These are phyloP conservation scores for Tetranychus urticae DNA, from an alignment of 1,140 invertebrate genomes.

Conservation along the genomic window DNA sequence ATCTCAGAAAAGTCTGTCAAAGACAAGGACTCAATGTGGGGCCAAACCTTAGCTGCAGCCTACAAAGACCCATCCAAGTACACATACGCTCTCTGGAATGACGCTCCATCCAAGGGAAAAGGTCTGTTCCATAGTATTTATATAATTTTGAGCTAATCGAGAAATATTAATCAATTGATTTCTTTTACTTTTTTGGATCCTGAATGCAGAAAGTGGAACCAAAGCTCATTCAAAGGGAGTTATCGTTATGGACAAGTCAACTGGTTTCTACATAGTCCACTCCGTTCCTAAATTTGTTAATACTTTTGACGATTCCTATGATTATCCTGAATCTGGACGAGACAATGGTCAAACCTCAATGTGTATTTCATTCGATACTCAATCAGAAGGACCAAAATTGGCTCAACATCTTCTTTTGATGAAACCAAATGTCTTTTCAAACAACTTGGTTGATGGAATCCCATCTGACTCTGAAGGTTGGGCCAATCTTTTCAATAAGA, in stretches of 20 bases:
- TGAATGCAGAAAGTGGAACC: no score
- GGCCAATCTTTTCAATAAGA: neutral
- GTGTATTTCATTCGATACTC: constrained; percentile 43
- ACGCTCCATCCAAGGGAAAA: neutral
- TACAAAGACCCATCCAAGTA: neutral
- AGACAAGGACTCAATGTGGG: neutral
- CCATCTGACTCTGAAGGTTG: constrained; percentile 2
- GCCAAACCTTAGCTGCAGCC: no score
- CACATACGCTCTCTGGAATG: neutral
- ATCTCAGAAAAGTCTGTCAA: neutral
- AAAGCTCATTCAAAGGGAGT: constrained; percentile 26
- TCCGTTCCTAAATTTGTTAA: constrained; percentile 50
- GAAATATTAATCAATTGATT: no score
- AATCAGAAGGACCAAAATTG: constrained; percentile 35
- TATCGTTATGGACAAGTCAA: constrained; percentile 36
- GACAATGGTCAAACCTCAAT: constrained; percentile 62
- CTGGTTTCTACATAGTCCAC: constrained; percentile 70
- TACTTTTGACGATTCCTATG: constrained; percentile 26
- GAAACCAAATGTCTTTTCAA: constrained; percentile 2
- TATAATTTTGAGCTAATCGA: no score
- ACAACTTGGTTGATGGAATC: neutral
- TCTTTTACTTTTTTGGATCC: no score
- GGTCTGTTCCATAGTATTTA: no score
- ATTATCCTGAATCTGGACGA: constrained; percentile 42
- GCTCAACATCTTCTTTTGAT: constrained; percentile 22